phyloP scores from a whole-genome alignment of 2,113 vertebrate species.

The Bubo blakistoni region DNA sequence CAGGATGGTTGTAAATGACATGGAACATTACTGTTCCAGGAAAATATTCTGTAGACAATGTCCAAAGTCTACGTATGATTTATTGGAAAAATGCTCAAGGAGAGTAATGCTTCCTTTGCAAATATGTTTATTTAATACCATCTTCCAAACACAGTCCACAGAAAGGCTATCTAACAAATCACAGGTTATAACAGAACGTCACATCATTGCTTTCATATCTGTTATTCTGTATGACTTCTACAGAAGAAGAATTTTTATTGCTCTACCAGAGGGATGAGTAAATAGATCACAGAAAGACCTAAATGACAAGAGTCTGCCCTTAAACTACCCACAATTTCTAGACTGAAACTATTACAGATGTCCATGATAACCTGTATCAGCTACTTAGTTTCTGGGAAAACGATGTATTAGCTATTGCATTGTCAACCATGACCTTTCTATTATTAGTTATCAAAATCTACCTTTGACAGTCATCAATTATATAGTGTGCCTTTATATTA shows the following conservation, averaged over 20 bases:
- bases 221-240: neutral
- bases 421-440: constrained; percentile 39
- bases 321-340: neutral
- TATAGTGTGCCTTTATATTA: neutral
- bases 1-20: neutral
- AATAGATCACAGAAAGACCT: constrained; percentile 24
- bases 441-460: constrained; percentile 17
- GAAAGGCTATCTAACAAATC: neutral
- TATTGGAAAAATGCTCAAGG: neutral
- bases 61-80: neutral
- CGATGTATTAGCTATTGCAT: neutral
- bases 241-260: constrained; percentile 31
- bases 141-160: neutral
- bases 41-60: neutral
- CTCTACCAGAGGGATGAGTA: neutral
- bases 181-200: neutral
- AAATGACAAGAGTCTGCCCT: constrained; percentile 2
- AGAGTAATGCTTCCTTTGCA: neutral
- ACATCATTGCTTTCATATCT: neutral
- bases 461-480: neutral
- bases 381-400: neutral
- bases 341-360: constrained; percentile 7
- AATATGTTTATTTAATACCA: neutral
- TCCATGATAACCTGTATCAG: neutral
- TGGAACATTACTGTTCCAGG: neutral